These are phyloP conservation scores for Shargacucullia verbasci DNA, from an alignment of 2,888 invertebrate species.

Conservation along the genomic window DNA sequence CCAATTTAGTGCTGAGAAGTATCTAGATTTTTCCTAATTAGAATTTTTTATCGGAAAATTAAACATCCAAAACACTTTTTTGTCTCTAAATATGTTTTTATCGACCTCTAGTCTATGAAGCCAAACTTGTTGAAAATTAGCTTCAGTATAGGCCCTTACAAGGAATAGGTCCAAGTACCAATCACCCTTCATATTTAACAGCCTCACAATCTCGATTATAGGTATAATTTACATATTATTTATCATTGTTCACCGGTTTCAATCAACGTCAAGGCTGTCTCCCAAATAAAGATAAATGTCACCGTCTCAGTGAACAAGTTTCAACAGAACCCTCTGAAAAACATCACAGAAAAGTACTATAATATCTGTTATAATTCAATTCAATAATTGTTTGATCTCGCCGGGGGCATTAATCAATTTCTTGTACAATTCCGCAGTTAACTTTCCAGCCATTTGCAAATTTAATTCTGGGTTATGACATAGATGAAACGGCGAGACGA, in stretches of 20 bases:
- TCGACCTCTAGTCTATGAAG: no score
- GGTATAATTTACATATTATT: slow-evolving; percentile 48
- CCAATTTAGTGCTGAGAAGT: no score
- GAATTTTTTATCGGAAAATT: no score
- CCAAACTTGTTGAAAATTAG: no score
- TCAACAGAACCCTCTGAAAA: slow-evolving; percentile 46
- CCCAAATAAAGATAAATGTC: slow-evolving; percentile 60
- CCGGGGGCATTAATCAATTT: slow-evolving; percentile 82
- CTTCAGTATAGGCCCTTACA: no score
- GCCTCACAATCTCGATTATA: slow-evolving; percentile 7
- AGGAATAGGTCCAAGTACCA: no score
- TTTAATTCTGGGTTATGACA: slow-evolving; percentile 72
- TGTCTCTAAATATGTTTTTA: no score
- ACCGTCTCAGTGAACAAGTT: slow-evolving; percentile 44
- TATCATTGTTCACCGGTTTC: slow-evolving; percentile 51
- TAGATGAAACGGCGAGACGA: slow-evolving; percentile 52
- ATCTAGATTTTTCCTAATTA: no score
- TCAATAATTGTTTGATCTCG: slow-evolving; percentile 81
- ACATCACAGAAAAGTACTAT: slow-evolving; percentile 54
- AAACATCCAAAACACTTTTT: no score
- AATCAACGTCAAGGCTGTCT: slow-evolving; percentile 55
- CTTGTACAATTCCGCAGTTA: slow-evolving; percentile 78
- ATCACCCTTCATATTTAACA: no score
- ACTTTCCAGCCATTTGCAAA: slow-evolving; percentile 82
- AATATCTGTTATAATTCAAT: slow-evolving; percentile 75